A percentile compares a stretch with the other conserved stretches of the same genome.
Conservation (phyloP, 2,888 invertebrate genomes). For the Apoda limacodes region DNA sequence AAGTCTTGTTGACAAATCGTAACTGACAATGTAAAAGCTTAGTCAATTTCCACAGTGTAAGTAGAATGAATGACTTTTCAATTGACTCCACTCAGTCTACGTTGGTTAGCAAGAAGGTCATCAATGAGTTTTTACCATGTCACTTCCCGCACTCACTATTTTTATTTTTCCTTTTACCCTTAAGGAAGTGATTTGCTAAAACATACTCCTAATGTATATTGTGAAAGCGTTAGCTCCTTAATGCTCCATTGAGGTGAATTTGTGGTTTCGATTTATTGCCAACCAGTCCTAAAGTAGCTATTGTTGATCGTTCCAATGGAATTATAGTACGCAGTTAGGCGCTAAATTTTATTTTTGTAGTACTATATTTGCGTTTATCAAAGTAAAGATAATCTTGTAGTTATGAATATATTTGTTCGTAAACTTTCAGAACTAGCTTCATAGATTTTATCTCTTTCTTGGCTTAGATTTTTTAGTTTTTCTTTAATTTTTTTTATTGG, state of each 20-base stretch:
- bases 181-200: conserved; percentile 67
- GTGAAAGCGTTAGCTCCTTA: conserved; percentile 55
- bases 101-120: conserved; percentile 35
- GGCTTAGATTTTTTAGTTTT: no score
- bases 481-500: no score
- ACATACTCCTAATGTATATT: conserved; percentile 63
- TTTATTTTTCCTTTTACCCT: conserved; percentile 41
- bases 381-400: no score
- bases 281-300: conserved; percentile 49
- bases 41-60: conserved; percentile 30
- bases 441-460: no score
- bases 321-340: conserved; percentile 49
- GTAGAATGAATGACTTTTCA: conserved; percentile 59
- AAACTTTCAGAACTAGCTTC: no score
- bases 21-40: conserved; percentile 36
- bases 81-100: conserved; percentile 57
- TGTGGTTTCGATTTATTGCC: conserved; percentile 56
- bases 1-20: no score
- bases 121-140: conserved; percentile 52
- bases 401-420: no score
- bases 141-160: conserved; percentile 62
- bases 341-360: no score
- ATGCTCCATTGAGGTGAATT: conserved; percentile 59
- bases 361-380: no score
- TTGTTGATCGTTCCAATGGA: conserved; percentile 50